Evolutionary conservation across 2,797 vertebrate genomes (phyloP).

Genomic region (Chromis chromis): DNA sequence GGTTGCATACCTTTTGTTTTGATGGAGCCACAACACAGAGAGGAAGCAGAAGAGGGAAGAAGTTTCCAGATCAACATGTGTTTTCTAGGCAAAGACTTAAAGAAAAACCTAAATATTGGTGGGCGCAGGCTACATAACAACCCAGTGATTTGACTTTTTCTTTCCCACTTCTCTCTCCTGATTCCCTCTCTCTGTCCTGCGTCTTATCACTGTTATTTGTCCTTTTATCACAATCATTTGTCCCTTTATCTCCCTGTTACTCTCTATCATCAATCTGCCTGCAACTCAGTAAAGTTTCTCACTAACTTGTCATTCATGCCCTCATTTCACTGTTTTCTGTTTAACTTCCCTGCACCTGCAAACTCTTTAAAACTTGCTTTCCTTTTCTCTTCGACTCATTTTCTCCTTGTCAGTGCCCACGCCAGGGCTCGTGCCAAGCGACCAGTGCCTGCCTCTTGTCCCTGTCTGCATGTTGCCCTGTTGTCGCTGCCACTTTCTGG

Average conservation of each 20-base stretch:
- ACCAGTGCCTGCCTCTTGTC: constrained; percentile 62
- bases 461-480: constrained; percentile 68
- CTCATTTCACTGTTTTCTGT: constrained; percentile 25
- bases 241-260: constrained; percentile 12
- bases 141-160: background rate
- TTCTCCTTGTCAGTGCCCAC: constrained; percentile 42
- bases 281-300: constrained; percentile 21
- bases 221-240: constrained; percentile 10
- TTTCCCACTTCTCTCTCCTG: background rate
- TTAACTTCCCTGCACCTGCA: constrained; percentile 4
- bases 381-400: constrained; percentile 17
- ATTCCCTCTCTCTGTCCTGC: background rate
- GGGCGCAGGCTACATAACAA: background rate
- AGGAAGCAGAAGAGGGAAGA: background rate
- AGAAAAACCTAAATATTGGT: constrained; percentile 4
- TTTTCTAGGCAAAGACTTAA: background rate
- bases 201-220: constrained; percentile 21
- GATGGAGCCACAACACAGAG: background rate
- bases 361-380: constrained; percentile 36
- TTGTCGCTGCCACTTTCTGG: constrained; percentile 77
- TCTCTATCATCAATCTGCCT: constrained; percentile 18
- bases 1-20: constrained; percentile 6
- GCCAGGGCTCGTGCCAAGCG: constrained; percentile 67
- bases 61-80: constrained; percentile 4
- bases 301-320: background rate